These are phyloP conservation scores for Micromys minutus DNA, from an alignment of 2,113 vertebrate species.

Conservation along the genomic window DNA sequence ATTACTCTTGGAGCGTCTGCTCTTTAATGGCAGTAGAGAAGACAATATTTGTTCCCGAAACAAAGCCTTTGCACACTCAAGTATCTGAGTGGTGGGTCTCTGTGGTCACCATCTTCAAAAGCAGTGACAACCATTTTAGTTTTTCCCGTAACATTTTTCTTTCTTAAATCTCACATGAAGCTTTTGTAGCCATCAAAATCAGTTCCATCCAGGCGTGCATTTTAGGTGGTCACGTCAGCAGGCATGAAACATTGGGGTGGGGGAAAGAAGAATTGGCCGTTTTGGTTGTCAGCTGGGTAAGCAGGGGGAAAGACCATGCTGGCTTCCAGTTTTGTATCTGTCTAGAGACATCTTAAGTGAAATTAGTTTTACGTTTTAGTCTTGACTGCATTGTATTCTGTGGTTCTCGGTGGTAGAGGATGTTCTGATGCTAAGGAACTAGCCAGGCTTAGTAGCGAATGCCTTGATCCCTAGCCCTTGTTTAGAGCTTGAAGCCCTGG, in stretches of 20 bases:
- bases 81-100: neutral
- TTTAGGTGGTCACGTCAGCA: neutral
- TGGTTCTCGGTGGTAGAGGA: neutral
- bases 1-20: neutral
- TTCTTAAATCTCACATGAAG: neutral
- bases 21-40: neutral
- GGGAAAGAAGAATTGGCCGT: neutral
- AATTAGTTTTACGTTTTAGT: neutral
- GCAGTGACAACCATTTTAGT: neutral
- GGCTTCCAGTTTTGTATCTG: neutral
- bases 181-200: neutral
- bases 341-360: neutral
- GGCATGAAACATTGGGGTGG: neutral
- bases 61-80: too few relatives aligned
- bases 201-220: neutral
- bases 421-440: neutral
- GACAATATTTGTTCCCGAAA: neutral
- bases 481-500: neutral
- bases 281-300: neutral
- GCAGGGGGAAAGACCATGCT: neutral
- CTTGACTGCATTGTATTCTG: neutral
- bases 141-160: neutral
- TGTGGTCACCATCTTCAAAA: neutral
- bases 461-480: neutral
- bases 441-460: neutral